Conservation (phyloP, 2,888 invertebrate species). For the Hyposoter didymator region DNA sequence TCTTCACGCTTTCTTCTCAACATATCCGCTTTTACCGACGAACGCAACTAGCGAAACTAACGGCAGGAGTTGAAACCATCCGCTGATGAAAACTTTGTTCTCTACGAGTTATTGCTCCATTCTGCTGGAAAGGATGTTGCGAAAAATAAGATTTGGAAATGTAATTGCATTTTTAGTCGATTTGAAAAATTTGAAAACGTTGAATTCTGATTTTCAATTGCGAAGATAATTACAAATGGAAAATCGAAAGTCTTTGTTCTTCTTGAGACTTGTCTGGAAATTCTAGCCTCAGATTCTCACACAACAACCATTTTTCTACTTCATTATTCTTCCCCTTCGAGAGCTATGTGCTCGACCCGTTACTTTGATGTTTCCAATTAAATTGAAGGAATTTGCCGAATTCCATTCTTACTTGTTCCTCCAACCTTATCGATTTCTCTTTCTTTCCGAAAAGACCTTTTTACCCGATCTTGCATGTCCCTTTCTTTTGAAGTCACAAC, state of each 20-base stretch:
- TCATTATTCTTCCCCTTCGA: constrained; percentile 67
- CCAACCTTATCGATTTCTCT: constrained; percentile 83
- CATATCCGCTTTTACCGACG: neutral
- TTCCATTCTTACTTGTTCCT: constrained; percentile 81
- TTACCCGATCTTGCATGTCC: constrained; percentile 66
- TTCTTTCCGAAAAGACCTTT: constrained; percentile 71
- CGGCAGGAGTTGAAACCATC: neutral
- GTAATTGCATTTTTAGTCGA: neutral
- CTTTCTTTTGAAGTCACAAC: constrained; percentile 53
- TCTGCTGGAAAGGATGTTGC: neutral
- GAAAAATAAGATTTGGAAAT: neutral
- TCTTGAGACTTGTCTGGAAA: neutral
- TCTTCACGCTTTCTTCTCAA: neutral
- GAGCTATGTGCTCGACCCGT: constrained; percentile 75
- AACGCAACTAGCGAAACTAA: neutral
- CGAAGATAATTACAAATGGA: neutral
- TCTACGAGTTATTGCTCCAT: neutral
- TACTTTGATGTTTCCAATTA: constrained; percentile 84
- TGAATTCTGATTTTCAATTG: neutral
- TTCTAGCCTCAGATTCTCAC: constrained; percentile 27
- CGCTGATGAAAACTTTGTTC: neutral
- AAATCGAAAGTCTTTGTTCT: neutral
- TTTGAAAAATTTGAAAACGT: neutral
- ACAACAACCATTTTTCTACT: constrained; percentile 40
- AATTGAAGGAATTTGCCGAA: constrained; percentile 83